Percentiles rank a stretch among this genome's conserved stretches.
These are phyloP conservation scores for Spongilla lacustris DNA, from an alignment of 37 sponge, comb jelly and placozoan species.

Conservation along the genomic window DNA sequence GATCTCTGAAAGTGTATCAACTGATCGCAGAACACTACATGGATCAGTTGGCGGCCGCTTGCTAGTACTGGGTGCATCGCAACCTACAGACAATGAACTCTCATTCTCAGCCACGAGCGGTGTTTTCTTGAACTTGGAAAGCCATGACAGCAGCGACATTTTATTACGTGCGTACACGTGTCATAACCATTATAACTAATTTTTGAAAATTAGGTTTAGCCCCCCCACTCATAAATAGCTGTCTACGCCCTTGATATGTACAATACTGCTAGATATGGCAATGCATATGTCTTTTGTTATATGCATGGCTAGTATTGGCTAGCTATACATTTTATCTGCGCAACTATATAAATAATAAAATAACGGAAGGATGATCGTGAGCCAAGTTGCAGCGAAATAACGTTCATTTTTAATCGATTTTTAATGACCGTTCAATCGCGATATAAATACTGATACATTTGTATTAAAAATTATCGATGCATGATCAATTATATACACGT, in stretches of 20 bases:
- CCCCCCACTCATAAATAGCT: conserved; percentile 1
- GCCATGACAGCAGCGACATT: not conserved
- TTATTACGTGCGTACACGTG: not conserved
- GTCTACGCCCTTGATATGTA: not conserved
- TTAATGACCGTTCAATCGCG: no score
- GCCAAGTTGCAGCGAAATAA: no score
- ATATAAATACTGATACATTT: no score
- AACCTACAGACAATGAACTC: not conserved
- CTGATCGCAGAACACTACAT: not conserved
- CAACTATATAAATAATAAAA: no score
- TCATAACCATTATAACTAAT: not conserved
- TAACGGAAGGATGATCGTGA: no score
- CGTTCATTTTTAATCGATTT: no score
- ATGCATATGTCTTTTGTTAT: no score
- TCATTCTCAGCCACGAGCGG: not conserved
- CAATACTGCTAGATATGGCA: no score
- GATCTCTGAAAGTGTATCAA: not conserved
- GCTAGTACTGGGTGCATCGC: not conserved
- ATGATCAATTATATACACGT: no score
- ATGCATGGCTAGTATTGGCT: no score
- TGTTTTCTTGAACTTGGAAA: not conserved
- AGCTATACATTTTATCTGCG: no score
- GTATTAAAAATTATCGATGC: no score
- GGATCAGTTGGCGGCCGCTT: not conserved
- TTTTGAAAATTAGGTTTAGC: not conserved